Evolutionary conservation across 1,140 invertebrate species (phyloP).

Genomic region (Drepana arcuata): DNA sequence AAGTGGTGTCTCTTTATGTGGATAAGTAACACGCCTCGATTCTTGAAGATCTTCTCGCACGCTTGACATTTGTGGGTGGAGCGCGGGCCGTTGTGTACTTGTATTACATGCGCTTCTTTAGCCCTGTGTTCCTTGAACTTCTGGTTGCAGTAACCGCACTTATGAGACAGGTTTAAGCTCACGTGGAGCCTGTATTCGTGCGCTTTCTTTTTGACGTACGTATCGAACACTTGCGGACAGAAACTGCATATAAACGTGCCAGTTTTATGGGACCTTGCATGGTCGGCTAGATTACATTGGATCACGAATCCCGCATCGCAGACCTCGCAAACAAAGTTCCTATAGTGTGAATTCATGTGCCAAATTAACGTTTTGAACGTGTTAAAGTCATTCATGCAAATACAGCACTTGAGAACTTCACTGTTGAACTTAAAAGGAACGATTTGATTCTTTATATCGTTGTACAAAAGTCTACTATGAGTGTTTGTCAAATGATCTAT

Average conservation of each 20-base stretch:
- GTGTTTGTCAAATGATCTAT: conserved; percentile 18
- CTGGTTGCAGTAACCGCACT: conserved; percentile 35
- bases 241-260: conserved; percentile 16
- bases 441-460: conserved; percentile 26
- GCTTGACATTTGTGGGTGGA: conserved; percentile 33
- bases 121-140: conserved; percentile 34
- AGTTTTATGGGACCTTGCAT: conserved; percentile 16
- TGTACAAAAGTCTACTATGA: conserved; percentile 18
- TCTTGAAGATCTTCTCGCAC: conserved; percentile 35
- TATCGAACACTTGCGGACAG: not conserved
- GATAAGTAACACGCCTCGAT: conserved; percentile 33
- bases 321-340: conserved; percentile 30
- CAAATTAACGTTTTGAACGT: conserved; percentile 30
- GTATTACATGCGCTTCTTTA: conserved; percentile 23
- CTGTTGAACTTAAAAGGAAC: conserved; percentile 32
- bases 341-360: conserved; percentile 39
- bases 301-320: conserved; percentile 37
- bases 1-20: conserved; percentile 32
- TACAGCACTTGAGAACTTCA: conserved; percentile 21
- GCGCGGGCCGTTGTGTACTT: conserved; percentile 40
- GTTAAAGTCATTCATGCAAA: conserved; percentile 24
- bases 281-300: conserved; percentile 2
- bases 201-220: conserved; percentile 2
- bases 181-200: too few relatives aligned
- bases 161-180: too few relatives aligned